phyloP scores from a whole-genome alignment of 1,140 invertebrate species.

The Palaemon carinicauda region DNA sequence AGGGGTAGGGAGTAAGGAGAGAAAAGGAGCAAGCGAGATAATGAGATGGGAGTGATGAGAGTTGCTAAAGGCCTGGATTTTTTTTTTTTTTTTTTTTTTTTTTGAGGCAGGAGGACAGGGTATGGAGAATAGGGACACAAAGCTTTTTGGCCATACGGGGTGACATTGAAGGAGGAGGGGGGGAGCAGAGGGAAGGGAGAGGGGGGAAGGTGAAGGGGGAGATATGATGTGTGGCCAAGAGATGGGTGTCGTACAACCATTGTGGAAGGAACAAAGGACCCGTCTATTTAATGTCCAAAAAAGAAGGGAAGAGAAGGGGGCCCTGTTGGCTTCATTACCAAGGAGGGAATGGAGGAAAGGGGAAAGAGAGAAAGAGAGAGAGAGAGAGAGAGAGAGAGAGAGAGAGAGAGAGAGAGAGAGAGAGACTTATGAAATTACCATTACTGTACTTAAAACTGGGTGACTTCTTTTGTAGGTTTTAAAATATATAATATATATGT shows the following conservation, averaged over 20 bases:
- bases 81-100: not conserved
- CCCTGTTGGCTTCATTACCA: not conserved
- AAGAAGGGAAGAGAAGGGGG: too few species aligned
- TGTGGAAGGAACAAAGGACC: not conserved
- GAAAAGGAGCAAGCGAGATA: not conserved
- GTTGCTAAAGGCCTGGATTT: not conserved
- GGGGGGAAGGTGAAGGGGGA: not conserved
- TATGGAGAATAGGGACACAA: too few species aligned
- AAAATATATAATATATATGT: too few species aligned
- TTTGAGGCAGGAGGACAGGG: not conserved
- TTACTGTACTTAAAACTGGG: too few species aligned
- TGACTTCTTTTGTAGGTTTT: too few species aligned
- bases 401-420: not conserved
- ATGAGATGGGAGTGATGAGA: not conserved
- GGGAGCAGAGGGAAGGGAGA: not conserved
- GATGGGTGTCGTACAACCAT: not conserved
- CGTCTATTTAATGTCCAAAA: not conserved
- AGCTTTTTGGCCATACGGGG: too few species aligned
- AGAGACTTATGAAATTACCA: not conserved
- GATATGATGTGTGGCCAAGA: not conserved
- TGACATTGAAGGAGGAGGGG: not conserved
- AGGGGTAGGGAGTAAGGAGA: not conserved
- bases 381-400: not conserved
- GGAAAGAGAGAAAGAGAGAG: not conserved
- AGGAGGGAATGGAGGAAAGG: not conserved